These are phyloP conservation scores for Heliconius ismenius DNA, from an alignment of 2,888 invertebrate genomes.

Conservation along the genomic window DNA sequence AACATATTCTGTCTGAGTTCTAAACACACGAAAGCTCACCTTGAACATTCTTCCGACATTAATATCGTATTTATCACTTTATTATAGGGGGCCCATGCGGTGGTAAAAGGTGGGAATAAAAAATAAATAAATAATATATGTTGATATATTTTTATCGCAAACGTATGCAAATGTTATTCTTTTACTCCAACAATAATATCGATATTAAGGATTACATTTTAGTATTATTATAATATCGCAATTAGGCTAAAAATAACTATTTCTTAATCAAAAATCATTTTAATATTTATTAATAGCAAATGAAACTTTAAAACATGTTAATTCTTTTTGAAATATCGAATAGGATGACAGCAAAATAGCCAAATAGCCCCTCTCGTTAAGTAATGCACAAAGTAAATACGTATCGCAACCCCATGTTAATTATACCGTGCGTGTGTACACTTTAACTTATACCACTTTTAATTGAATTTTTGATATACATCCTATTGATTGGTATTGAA, in stretches of 20 bases:
- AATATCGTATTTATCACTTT: conserved; percentile 41
- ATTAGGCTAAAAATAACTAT: too few relatives aligned
- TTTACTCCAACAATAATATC: too few relatives aligned
- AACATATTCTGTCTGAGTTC: conserved; percentile 35
- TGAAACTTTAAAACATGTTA: too few relatives aligned
- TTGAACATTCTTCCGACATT: conserved; percentile 44
- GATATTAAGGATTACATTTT: too few relatives aligned
- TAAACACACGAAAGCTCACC: conserved; percentile 41
- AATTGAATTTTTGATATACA: conserved; percentile 19
- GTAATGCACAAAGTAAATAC: conserved; percentile 34
- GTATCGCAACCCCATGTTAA: conserved; percentile 14
- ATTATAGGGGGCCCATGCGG: conserved; percentile 32
- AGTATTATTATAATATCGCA: too few relatives aligned
- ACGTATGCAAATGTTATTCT: too few relatives aligned
- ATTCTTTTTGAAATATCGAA: conserved; percentile 9
- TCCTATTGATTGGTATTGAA: conserved; percentile 7
- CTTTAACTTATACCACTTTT: conserved; percentile 5
- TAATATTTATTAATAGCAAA: too few relatives aligned
- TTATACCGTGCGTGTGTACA: conserved; percentile 16
- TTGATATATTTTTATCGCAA: background rate
- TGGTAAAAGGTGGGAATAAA: conserved; percentile 10
- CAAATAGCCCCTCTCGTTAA: conserved; percentile 32
- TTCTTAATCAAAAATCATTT: too few relatives aligned
- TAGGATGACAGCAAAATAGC: conserved; percentile 25
- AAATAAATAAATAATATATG: background rate